phyloP scores from a whole-genome alignment of 2,113 vertebrate species.

The Rattus rattus region DNA sequence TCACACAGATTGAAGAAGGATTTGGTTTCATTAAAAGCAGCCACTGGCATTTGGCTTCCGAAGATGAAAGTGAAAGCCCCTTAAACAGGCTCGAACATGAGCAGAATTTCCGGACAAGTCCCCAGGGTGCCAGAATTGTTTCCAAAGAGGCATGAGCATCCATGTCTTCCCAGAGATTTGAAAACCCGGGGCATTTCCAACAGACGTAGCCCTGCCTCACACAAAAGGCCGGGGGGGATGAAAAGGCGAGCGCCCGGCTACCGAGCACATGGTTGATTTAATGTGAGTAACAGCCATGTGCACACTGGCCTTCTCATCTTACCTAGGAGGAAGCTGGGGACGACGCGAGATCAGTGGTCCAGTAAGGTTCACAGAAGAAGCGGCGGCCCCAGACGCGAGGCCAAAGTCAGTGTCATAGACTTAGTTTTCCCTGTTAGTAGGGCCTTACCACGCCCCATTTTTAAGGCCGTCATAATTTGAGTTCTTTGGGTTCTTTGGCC shows the following conservation, averaged over 20 bases:
- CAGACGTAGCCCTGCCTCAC: not conserved
- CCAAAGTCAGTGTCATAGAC: not conserved
- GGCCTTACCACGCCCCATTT: not conserved
- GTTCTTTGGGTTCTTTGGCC: not conserved
- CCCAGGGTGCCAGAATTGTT: constrained; percentile 71
- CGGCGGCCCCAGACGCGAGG: not conserved
- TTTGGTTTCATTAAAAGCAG: constrained; percentile 84
- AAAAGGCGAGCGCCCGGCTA: not conserved
- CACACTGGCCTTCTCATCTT: constrained; percentile 1
- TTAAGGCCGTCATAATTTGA: not conserved
- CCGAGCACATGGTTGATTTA: not conserved
- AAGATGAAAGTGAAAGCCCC: constrained; percentile 82
- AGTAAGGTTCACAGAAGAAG: not conserved
- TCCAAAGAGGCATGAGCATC: constrained; percentile 64
- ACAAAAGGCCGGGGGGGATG: not conserved
- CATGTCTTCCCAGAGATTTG: constrained; percentile 65
- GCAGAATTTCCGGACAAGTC: constrained; percentile 77
- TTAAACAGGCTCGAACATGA: constrained; percentile 80
- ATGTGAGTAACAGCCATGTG: not conserved
- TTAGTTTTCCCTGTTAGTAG: not conserved
- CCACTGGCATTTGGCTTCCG: constrained; percentile 78
- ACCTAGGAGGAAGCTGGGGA: not conserved
- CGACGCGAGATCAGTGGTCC: not conserved
- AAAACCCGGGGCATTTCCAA: constrained; percentile 36
- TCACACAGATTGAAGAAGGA: constrained; percentile 79